phyloP scores from a whole-genome alignment of 2,888 invertebrate genomes.

The Sesia bembeciformis region DNA sequence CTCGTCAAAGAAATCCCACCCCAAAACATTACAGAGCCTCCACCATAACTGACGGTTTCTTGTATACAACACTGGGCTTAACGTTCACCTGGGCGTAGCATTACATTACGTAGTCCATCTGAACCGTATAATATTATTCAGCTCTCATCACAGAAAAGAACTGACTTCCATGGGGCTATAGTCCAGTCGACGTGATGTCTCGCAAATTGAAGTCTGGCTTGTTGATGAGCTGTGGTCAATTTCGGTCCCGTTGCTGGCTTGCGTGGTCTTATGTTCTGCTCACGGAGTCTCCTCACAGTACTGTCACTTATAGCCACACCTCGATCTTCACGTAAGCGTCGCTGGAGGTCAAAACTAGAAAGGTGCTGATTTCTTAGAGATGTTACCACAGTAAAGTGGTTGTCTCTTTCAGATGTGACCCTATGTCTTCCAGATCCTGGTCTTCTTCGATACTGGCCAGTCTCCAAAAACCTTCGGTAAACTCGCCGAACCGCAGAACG shows the following conservation, averaged over 20 bases:
- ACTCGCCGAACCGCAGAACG: constrained; percentile 4
- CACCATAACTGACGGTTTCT: constrained; percentile 1
- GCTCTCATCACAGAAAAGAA: constrained; percentile 1
- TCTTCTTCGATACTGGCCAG: constrained; percentile 9
- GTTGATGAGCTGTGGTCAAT: neutral
- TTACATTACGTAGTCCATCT: neutral
- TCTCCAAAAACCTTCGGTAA: constrained; percentile 8
- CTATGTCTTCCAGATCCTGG: constrained; percentile 7
- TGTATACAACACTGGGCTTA: neutral
- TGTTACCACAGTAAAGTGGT: constrained; percentile 6
- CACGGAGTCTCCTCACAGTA: neutral
- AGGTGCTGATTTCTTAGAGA: constrained; percentile 7
- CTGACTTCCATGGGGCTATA: constrained; percentile 1
- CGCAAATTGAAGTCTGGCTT: constrained; percentile 2
- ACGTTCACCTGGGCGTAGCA: neutral
- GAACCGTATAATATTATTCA: neutral
- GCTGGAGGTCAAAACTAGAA: constrained; percentile 7
- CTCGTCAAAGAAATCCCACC: neutral
- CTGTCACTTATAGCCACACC: neutral
- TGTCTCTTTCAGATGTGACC: constrained; percentile 6
- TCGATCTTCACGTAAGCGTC: constrained; percentile 1
- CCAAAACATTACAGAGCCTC: neutral
- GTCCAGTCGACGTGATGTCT: too few relatives aligned
- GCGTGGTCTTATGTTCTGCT: neutral
- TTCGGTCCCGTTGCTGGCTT: neutral